Evolutionary conservation across 1,140 invertebrate genomes (phyloP).

Genomic region (Drosophila melanogaster): DNA sequence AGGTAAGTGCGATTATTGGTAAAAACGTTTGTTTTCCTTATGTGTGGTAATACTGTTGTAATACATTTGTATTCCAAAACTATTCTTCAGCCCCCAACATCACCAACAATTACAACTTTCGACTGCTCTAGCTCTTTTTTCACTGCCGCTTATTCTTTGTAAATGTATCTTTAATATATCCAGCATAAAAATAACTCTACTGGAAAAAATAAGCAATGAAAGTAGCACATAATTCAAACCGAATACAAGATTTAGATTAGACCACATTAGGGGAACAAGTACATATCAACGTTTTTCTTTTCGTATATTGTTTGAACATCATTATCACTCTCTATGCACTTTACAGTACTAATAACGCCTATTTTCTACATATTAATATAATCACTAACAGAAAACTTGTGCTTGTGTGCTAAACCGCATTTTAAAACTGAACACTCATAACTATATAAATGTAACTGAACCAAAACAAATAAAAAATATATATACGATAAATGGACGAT

Average conservation of each 20-base stretch:
- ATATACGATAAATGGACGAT: conserved; percentile 29
- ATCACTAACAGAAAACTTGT: conserved; percentile 40
- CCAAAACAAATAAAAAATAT: conserved; percentile 29
- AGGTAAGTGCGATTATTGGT: conserved; percentile 68
- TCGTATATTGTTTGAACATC: conserved; percentile 18
- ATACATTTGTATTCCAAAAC: conserved; percentile 63
- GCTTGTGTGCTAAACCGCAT: conserved; percentile 56
- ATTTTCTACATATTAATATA: conserved; percentile 17
- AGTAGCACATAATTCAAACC: no score
- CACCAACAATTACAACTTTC: conserved; percentile 42
- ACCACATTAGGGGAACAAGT: background rate
- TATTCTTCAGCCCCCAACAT: conserved; percentile 26
- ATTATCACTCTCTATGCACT: conserved; percentile 70
- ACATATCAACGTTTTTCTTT: no score
- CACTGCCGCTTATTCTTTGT: conserved; percentile 8
- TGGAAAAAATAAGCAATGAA: no score
- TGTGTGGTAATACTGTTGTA: conserved; percentile 71
- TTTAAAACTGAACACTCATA: conserved; percentile 56
- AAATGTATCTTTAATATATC: conserved; percentile 10
- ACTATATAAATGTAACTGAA: conserved; percentile 52
- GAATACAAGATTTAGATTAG: background rate
- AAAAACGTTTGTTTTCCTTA: conserved; percentile 39
- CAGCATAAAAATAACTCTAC: background rate
- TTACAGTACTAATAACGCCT: conserved; percentile 39
- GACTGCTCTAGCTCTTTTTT: conserved; percentile 34